These are phyloP conservation scores for Glyphotaelius pellucidus DNA, from an alignment of 2,888 invertebrate species.

Conservation along the genomic window DNA sequence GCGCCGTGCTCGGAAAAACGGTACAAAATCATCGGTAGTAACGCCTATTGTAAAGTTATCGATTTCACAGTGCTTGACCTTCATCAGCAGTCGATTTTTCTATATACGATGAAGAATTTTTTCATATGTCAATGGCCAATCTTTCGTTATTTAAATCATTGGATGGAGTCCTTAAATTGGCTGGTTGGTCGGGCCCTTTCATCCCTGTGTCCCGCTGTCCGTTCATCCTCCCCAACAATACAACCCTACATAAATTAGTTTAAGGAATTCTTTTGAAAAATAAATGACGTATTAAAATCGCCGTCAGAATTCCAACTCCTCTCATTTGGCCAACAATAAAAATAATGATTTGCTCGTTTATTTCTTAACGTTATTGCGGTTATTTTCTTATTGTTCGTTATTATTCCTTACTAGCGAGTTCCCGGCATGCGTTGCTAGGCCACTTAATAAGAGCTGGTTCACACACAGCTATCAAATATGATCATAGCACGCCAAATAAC, in stretches of 20 bases:
- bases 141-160: neutral
- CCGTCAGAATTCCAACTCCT: neutral
- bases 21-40: too few relatives aligned
- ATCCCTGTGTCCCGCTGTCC: neutral
- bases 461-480: too few relatives aligned
- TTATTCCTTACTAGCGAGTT: too few relatives aligned
- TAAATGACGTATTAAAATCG: conserved; percentile 24
- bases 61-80: too few relatives aligned
- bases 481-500: too few relatives aligned
- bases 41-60: too few relatives aligned
- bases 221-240: neutral
- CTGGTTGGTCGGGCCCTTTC: neutral
- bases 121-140: neutral
- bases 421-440: too few relatives aligned
- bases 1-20: too few relatives aligned
- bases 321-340: neutral
- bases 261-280: conserved; percentile 21
- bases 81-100: neutral
- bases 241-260: conserved; percentile 25
- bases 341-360: neutral
- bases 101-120: neutral
- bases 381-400: neutral
- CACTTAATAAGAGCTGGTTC: too few relatives aligned
- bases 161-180: neutral
- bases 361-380: neutral